Evolutionary conservation across 2,888 invertebrate genomes (phyloP), one percentile per base, ranked within the genome.

Genomic region (Erebia aethiops): DNA sequence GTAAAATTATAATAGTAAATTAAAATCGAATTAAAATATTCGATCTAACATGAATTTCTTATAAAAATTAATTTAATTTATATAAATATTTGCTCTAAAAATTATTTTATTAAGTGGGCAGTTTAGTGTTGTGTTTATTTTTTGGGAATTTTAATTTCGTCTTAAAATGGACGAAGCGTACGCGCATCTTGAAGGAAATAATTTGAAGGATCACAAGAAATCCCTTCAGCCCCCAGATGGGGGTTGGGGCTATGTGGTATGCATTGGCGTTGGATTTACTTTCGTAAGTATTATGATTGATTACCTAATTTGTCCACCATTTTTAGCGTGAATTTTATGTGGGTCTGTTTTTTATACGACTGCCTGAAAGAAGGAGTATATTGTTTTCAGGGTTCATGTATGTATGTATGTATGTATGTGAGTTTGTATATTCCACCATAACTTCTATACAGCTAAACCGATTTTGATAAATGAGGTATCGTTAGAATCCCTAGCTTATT

Each of bases 241-340:
- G 5, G 97, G 97, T 0, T 97, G 97, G 96, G 97, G 97, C 0
- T 97, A 96, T 85, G 87, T 96, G 66, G 95, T 97, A 14, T 95
- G 96, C 51, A 80, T 96, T 11, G 96, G 96, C 21, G 95, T 97
- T 81, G 95, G 96, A 77, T 85, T 97, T 73, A 95, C 96, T 56
- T 96, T 96, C 83, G 97, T 97, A 92, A 96, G 96, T 95, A 77
- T 74, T 74, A 69, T 61, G 16, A 64, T 62, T 51, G 10, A 61
- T 69, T 8, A 60, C n/a, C n/a, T n/a, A 18, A 5, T 35, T 35
- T 35, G 26, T 3, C 26, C 26, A 26, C 26, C 26, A 26, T 26
- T 43, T 43, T 10, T 43, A 10, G 43, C 10, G 9, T 43, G 7
- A 43, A 26, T 26, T 26, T 26, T 26, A 26, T 26, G 26, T 26